phyloP scores from a whole-genome alignment of 2,113 vertebrate species.

The Neolamprologus fasciatus region DNA sequence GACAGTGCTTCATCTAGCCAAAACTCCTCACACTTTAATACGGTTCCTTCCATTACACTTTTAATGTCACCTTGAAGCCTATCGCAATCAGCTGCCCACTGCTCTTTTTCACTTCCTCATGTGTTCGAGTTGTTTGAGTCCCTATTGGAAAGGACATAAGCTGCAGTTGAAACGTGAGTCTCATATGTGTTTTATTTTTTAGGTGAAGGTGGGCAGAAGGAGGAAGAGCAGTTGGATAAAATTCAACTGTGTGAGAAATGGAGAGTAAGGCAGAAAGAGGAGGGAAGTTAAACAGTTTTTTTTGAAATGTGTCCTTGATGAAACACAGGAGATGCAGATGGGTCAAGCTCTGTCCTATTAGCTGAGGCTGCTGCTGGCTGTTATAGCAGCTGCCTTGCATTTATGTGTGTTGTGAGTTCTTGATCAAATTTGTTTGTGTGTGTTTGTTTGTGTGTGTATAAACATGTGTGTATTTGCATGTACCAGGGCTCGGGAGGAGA shows the following conservation, averaged over 20 bases:
- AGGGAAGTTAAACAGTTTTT: background rate
- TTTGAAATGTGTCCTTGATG: constrained; percentile 5
- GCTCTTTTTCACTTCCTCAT: background rate
- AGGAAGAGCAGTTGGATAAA: background rate
- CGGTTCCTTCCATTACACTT: background rate
- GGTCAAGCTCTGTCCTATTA: background rate
- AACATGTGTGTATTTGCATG: background rate
- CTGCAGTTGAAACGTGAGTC: background rate
- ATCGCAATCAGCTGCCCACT: background rate
- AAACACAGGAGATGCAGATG: constrained; percentile 12
- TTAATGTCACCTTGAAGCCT: background rate
- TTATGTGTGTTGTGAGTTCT: background rate
- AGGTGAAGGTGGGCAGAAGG: background rate
- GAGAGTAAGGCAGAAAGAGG: background rate
- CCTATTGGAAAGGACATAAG: background rate
- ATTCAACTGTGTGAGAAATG: background rate
- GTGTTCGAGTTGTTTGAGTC: background rate
- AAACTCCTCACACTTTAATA: background rate
- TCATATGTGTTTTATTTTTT: background rate
- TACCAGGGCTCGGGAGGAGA: background rate
- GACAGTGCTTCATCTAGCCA: background rate
- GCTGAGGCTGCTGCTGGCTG: background rate
- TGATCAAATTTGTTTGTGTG: background rate
- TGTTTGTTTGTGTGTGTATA: background rate
- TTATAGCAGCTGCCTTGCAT: background rate